These are phyloP conservation scores for Gonatopus flavifemur DNA, from an alignment of 1,140 invertebrate genomes.

Conservation along the genomic window DNA sequence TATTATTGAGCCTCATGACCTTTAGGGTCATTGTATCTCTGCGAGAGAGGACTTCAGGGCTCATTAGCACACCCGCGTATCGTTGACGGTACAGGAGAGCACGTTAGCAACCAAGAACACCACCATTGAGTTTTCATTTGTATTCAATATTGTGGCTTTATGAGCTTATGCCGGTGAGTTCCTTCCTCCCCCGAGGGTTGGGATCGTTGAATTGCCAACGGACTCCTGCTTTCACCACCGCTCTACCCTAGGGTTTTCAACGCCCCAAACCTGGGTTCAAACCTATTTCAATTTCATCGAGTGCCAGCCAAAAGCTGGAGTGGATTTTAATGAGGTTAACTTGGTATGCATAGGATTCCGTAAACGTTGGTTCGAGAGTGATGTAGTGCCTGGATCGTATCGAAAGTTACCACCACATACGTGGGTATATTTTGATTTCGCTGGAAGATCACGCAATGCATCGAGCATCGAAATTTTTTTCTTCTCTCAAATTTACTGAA, in stretches of 20 bases:
- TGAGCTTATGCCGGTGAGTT: slow-evolving; percentile 49
- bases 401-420: too few species aligned
- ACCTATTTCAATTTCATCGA: slow-evolving; percentile 53
- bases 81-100: slow-evolving; percentile 32
- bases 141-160: slow-evolving; percentile 61
- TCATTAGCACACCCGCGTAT: slow-evolving; percentile 51
- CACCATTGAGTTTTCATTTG: too few species aligned
- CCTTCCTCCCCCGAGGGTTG: slow-evolving; percentile 31
- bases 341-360: slow-evolving; percentile 47
- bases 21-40: slow-evolving; percentile 30
- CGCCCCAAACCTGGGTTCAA: slow-evolving; percentile 21
- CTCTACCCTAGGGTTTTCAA: too few species aligned
- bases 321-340: slow-evolving; percentile 52
- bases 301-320: slow-evolving; percentile 42
- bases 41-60: slow-evolving; percentile 28
- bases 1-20: slow-evolving; percentile 21
- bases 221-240: slow-evolving; percentile 12
- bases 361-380: too few species aligned
- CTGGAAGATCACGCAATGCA: too few species aligned
- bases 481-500: too few species aligned
- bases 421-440: too few species aligned
- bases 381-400: too few species aligned
- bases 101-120: too few species aligned
- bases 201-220: slow-evolving; percentile 36
- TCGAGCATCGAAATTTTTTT: too few species aligned